phyloP scores from a whole-genome alignment of 2,797 vertebrate species.

The Malacoraja senta region DNA sequence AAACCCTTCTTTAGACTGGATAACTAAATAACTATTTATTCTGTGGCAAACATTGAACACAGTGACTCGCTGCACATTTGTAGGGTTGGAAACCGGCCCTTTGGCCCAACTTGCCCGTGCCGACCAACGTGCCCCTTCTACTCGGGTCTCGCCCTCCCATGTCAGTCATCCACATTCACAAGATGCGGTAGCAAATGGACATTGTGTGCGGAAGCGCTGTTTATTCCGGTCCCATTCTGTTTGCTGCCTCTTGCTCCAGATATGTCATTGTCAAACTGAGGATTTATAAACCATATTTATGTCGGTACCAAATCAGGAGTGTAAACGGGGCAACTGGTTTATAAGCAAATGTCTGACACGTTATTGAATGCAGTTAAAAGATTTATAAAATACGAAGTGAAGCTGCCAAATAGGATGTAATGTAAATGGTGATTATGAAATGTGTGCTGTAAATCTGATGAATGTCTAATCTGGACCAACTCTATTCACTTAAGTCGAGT shows the following conservation, averaged over 20 bases:
- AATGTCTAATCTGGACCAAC: slow-evolving; percentile 27
- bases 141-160: too few relatives aligned
- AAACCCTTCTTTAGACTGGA: too few relatives aligned
- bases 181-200: not conserved
- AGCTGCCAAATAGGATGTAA: slow-evolving; percentile 27
- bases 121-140: not conserved
- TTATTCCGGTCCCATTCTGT: not conserved
- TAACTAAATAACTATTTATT: too few relatives aligned
- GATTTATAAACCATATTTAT: not conserved
- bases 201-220: too few relatives aligned
- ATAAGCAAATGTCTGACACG: slow-evolving; percentile 21
- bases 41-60: too few relatives aligned
- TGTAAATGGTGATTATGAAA: slow-evolving; percentile 14
- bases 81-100: too few relatives aligned
- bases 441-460: slow-evolving; percentile 26
- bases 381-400: slow-evolving; percentile 31
- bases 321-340: slow-evolving; percentile 22
- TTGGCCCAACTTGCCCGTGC: too few relatives aligned
- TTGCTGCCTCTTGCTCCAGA: not conserved
- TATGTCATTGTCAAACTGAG: not conserved
- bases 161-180: not conserved
- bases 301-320: not conserved
- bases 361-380: slow-evolving; percentile 31
- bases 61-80: too few relatives aligned
- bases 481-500: not conserved